Percentiles rank a stretch among this genome's conserved stretches.
Evolutionary conservation across 2,888 invertebrate genomes (phyloP).

Genomic region (Cosmopolites sordidus): DNA sequence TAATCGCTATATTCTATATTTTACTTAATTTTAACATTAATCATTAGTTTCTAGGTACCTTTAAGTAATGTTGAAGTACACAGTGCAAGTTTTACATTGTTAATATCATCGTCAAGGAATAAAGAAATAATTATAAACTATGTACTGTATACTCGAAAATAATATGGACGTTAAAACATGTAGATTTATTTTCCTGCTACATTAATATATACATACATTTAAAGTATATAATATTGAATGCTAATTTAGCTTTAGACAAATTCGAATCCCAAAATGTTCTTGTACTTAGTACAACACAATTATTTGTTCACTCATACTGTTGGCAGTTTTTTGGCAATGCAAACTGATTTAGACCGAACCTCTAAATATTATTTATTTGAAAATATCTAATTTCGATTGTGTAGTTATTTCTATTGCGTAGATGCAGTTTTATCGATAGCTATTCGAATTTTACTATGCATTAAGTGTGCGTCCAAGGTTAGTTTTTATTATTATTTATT

Average conservation of each 20-base stretch:
- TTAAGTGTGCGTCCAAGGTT: slow-evolving; percentile 13
- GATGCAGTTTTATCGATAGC: neutral
- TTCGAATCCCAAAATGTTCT: slow-evolving; percentile 18
- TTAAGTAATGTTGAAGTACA: slow-evolving; percentile 44
- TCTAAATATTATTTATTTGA: slow-evolving; percentile 10
- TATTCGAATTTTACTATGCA: slow-evolving; percentile 20
- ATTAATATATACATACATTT: slow-evolving; percentile 39
- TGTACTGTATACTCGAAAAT: slow-evolving; percentile 46
- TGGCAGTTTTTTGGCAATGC: slow-evolving; percentile 46
- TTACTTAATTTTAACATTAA: slow-evolving; percentile 37
- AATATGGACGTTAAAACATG: slow-evolving; percentile 48
- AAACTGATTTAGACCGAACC: slow-evolving; percentile 42
- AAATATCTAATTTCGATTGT: neutral
- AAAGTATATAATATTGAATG: slow-evolving; percentile 34
- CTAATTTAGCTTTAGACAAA: slow-evolving; percentile 28
- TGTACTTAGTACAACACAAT: slow-evolving; percentile 32
- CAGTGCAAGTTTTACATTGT: slow-evolving; percentile 36
- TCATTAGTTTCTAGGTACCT: slow-evolving; percentile 31
- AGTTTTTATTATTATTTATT: neutral
- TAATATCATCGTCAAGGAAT: slow-evolving; percentile 18
- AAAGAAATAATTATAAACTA: slow-evolving; percentile 16
- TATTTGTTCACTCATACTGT: slow-evolving; percentile 40
- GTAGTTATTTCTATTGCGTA: neutral
- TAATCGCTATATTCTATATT: slow-evolving; percentile 32
- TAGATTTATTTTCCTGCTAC: slow-evolving; percentile 41